Percentiles rank a stretch among this genome's conserved stretches.
phyloP scores from a whole-genome alignment of 2,113 vertebrate species.

The Dromiciops gliroides region DNA sequence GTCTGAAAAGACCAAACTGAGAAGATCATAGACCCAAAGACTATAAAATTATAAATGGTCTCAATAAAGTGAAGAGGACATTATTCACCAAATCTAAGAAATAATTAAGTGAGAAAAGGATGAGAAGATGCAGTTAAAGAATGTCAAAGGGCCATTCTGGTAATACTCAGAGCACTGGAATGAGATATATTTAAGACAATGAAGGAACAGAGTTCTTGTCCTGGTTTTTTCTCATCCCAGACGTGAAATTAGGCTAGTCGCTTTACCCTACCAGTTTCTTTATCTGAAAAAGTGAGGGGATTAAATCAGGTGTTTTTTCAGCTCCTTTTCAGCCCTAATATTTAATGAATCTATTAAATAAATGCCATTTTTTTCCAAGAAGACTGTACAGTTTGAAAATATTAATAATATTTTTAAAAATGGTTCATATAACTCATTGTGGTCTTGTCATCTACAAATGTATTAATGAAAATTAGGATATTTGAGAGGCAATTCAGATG shows the following conservation, averaged over 20 bases:
- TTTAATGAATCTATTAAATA: not conserved
- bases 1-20: slow-evolving; percentile 11
- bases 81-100: not conserved
- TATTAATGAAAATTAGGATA: not conserved
- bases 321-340: not conserved
- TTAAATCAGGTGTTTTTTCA: not conserved
- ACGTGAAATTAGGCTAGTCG: not conserved
- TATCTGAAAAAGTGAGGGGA: not conserved
- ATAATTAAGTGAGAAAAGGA: not conserved
- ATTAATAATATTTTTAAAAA: too few species aligned
- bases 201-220: not conserved
- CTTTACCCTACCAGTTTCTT: too few species aligned
- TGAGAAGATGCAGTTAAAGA: not conserved
- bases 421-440: not conserved
- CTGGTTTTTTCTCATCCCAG: not conserved
- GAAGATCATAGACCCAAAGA: not conserved
- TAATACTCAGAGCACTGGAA: not conserved
- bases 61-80: slow-evolving; percentile 5
- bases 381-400: not conserved
- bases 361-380: not conserved
- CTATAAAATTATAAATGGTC: not conserved
- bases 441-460: not conserved
- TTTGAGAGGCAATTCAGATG: not conserved
- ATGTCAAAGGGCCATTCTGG: not conserved
- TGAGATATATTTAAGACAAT: not conserved